These are phyloP conservation scores for Coelopa frigida DNA, from an alignment of 1,140 invertebrate species.

Conservation along the genomic window DNA sequence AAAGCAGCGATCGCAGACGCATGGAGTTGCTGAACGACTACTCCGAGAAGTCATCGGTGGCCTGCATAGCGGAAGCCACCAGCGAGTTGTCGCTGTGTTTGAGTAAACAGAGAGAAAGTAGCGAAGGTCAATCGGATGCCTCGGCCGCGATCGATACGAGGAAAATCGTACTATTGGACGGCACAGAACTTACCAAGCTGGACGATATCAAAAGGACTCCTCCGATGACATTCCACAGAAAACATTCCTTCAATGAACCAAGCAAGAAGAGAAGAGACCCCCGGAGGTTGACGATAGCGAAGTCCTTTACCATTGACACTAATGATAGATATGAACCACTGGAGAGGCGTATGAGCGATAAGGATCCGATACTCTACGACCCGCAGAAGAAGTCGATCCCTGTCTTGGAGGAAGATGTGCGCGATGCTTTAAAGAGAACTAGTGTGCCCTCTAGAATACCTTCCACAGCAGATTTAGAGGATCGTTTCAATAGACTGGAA, in stretches of 20 bases:
- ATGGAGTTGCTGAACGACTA: slow-evolving; percentile 14
- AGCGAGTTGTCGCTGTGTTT: slow-evolving; percentile 1
- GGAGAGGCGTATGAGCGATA: slow-evolving; percentile 27
- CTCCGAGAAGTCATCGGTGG: slow-evolving; percentile 14
- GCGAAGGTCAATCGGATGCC: no score
- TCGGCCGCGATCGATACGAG: no score
- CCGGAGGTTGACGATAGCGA: slow-evolving; percentile 27
- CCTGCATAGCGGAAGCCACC: slow-evolving; percentile 13
- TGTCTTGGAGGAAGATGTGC: slow-evolving; percentile 13
- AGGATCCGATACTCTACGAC: not conserved
- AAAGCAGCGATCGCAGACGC: not conserved
- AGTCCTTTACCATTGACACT: slow-evolving; percentile 37
- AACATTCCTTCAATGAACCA: no score
- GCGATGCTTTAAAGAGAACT: no score
- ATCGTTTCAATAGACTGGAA: slow-evolving; percentile 28
- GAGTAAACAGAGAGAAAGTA: not conserved
- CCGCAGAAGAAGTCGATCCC: not conserved
- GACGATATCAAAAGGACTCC: not conserved
- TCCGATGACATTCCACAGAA: not conserved
- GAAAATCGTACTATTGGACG: no score
- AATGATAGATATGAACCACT: slow-evolving; percentile 35
- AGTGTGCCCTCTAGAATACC: no score
- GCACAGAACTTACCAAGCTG: no score
- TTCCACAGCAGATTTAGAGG: slow-evolving; percentile 30
- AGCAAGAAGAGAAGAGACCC: slow-evolving; percentile 31